phyloP scores from a whole-genome alignment of 64 coral and sea anemone genomes.

The Exaiptasia diaphana region DNA sequence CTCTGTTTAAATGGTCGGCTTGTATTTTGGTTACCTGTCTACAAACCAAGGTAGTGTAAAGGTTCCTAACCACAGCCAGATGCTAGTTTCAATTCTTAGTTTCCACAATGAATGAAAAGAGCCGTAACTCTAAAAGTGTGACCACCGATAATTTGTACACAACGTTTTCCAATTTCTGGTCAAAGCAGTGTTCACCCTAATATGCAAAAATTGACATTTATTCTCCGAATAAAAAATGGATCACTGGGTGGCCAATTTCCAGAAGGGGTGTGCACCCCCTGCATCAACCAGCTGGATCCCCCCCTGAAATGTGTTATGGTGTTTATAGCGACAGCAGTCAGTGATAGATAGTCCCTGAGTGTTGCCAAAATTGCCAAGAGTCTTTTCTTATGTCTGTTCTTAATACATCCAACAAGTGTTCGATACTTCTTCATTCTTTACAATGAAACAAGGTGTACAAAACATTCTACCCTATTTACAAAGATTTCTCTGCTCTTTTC shows the following conservation, averaged over 20 bases:
- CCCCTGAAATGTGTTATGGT: too few species aligned
- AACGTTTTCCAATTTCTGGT: background rate
- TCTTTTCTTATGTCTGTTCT: background rate
- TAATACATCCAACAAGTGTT: background rate
- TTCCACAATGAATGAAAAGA: background rate
- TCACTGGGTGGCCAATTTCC: too few species aligned
- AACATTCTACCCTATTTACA: background rate
- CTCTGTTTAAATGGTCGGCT: slow-evolving; percentile 73
- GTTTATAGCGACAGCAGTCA: too few species aligned
- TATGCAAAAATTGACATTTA: background rate
- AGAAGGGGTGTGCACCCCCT: too few species aligned
- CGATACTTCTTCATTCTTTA: background rate
- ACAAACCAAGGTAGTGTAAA: slow-evolving; percentile 56
- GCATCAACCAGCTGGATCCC: too few species aligned
- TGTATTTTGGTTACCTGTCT: slow-evolving; percentile 82
- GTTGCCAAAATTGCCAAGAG: too few species aligned
- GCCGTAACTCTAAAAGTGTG: too few species aligned
- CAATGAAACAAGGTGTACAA: background rate
- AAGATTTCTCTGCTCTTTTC: background rate
- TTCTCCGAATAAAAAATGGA: too few species aligned
- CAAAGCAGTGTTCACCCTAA: background rate
- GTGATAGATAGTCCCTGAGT: too few species aligned
- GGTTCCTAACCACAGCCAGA: background rate
- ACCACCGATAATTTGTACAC: background rate
- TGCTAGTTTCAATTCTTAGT: background rate